Conservation (phyloP, 2,888 invertebrate genomes). For the Trachelus tabidus region DNA sequence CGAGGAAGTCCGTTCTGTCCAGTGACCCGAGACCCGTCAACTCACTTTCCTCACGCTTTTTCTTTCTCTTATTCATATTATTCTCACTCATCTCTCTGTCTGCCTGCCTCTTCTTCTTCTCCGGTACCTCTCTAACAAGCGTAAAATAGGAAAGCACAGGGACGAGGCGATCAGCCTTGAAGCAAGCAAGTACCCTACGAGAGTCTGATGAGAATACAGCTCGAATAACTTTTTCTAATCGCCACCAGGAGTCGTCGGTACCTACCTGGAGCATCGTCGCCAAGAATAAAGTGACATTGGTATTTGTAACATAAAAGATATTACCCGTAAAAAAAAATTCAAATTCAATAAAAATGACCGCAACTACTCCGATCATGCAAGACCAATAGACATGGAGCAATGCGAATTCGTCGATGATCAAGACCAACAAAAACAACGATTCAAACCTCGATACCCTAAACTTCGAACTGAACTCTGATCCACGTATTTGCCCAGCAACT, state of each 20-base stretch:
- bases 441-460: background rate
- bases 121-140: background rate
- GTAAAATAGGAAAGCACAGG: background rate
- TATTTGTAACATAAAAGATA: background rate
- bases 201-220: background rate
- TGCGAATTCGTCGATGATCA: too few relatives aligned
- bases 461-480: background rate
- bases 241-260: background rate
- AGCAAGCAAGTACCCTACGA: background rate
- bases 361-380: background rate
- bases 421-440: too few relatives aligned
- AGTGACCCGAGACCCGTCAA: slow-evolving; percentile 44
- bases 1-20: slow-evolving; percentile 47
- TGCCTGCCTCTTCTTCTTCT: background rate
- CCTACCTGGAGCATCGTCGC: background rate
- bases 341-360: background rate
- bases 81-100: background rate
- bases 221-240: background rate
- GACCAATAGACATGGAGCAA: background rate
- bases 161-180: slow-evolving; percentile 1
- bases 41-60: slow-evolving; percentile 38
- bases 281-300: background rate
- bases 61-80: background rate
- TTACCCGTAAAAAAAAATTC: background rate
- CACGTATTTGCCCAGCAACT: background rate